These are phyloP conservation scores for Ptychochromis oligacanthus DNA, from an alignment of 2,113 vertebrate genomes.

Conservation along the genomic window DNA sequence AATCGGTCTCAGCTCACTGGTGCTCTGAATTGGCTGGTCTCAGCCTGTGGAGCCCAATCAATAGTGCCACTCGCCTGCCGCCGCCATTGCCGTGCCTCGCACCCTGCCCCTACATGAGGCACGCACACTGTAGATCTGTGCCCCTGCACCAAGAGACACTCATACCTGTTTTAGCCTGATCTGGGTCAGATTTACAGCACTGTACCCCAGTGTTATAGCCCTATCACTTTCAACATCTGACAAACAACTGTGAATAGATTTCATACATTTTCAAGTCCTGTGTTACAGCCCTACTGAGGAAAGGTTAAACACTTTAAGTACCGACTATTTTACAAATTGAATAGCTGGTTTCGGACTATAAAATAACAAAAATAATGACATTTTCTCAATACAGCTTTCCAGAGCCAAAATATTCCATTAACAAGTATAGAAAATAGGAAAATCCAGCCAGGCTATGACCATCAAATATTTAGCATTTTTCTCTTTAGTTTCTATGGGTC, in stretches of 20 bases:
- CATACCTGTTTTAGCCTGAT: conserved; percentile 32
- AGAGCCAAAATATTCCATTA: too few relatives aligned
- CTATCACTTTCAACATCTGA: background rate
- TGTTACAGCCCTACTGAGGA: background rate
- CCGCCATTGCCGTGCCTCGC: conserved; percentile 27
- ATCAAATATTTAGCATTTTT: background rate
- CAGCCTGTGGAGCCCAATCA: conserved; percentile 80
- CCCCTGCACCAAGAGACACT: conserved; percentile 40
- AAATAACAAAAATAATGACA: background rate
- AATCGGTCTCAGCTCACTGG: conserved; percentile 81
- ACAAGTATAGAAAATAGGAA: background rate
- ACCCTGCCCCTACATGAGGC: conserved; percentile 47
- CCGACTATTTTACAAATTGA: background rate
- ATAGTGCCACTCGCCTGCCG: conserved; percentile 67
- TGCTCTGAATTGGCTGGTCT: conserved; percentile 82
- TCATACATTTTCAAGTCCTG: background rate
- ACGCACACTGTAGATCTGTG: conserved; percentile 46
- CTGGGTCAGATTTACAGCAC: conserved; percentile 7
- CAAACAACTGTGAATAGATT: background rate
- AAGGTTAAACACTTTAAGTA: background rate
- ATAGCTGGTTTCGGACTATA: background rate
- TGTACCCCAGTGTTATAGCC: background rate
- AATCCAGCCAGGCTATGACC: background rate
- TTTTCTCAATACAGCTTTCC: too few relatives aligned
- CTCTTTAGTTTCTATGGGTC: background rate